A percentile compares a stretch with the other conserved stretches of the same genome.
Evolutionary conservation across 2,888 invertebrate genomes (phyloP).

Genomic region (Eulithis prunata): DNA sequence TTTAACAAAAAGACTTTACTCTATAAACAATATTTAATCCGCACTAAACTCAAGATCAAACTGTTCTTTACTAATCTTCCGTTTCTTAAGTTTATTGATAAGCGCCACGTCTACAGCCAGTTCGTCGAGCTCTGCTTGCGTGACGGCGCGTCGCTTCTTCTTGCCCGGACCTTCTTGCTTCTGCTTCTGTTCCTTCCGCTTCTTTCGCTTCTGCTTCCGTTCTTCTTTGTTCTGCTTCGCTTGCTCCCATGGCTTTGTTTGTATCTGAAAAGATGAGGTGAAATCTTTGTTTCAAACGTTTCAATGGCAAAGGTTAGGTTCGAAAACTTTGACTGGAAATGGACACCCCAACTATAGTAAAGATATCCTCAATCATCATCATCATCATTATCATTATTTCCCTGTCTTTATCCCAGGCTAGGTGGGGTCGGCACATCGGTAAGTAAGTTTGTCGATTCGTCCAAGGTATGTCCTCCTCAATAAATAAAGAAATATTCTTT

Average conservation of each 20-base stretch:
- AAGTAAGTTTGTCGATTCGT: too few relatives aligned
- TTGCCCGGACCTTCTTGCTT: slow-evolving; percentile 77
- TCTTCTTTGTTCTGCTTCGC: slow-evolving; percentile 89
- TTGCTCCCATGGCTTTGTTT: slow-evolving; percentile 91
- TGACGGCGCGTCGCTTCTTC: slow-evolving; percentile 77
- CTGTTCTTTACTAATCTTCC: slow-evolving; percentile 89
- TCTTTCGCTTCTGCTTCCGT: slow-evolving; percentile 85
- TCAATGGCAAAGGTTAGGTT: too few relatives aligned
- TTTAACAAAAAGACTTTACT: not conserved
- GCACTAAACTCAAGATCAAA: slow-evolving; percentile 86
- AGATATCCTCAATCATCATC: too few relatives aligned
- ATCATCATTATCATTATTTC: too few relatives aligned
- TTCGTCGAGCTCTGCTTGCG: slow-evolving; percentile 90
- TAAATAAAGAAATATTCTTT: too few relatives aligned
- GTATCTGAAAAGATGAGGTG: slow-evolving; percentile 55
- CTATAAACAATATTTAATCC: slow-evolving; percentile 48
- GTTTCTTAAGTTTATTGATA: slow-evolving; percentile 93
- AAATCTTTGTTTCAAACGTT: not conserved
- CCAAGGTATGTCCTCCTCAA: too few relatives aligned
- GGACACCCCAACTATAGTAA: too few relatives aligned
- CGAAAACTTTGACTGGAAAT: too few relatives aligned
- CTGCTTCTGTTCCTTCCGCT: slow-evolving; percentile 84
- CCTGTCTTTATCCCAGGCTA: too few relatives aligned
- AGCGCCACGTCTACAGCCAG: slow-evolving; percentile 91
- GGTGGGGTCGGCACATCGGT: too few relatives aligned